Base-by-base conservation (phyloP, 2,888 invertebrate genomes). In the Zygaena filipendulae region DNA sequence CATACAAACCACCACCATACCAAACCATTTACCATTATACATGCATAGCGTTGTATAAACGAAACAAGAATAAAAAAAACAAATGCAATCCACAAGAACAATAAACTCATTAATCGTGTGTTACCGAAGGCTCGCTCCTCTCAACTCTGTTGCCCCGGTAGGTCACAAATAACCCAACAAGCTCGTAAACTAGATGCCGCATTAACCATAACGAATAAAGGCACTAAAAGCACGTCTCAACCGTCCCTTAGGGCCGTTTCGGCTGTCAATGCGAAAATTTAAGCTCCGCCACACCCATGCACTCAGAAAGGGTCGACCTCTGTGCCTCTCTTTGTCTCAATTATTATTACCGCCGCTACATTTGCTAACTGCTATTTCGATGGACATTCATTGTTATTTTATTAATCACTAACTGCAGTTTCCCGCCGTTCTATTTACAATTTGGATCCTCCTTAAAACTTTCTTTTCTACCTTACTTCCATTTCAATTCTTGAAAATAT, bases 221-320 rank as follows among this genome's bases (percentile, higher is more conserved):
- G 77, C 63, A 69, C 72, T 77, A 75, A 77, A 69, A 75, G 75
- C 69, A 67, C 59, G 68, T 61, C 64, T 59, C 57, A 53, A 36
- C 51, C 50, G 62, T 75, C 77, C 77, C 77, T 66, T 34, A 58
- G 64, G 77, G 77, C 74, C 63, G 66, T 79, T 79, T 74, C 66
- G 70, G 66, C 79, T 77, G 79, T 79, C 79, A 79, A 77, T 79
- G 77, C 59, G 74, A 68, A 75, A 74, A 79, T 79, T 77, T 79
- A 79, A 74, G 71, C n/a, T 49, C 52, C 55, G 63, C 69, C 77
- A 77, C 79, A 62, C 79, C 79, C 79, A 77, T 72, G 60, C 77
- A 77, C 77, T 79, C 62, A 54, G 42, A 54, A 62, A 66, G 72
- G 74, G 72, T 68, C 69, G 72, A 71, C 68, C 72, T 64, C 52